phyloP scores from a whole-genome alignment of 2,113 vertebrate species.

The Sinosuthora webbiana region DNA sequence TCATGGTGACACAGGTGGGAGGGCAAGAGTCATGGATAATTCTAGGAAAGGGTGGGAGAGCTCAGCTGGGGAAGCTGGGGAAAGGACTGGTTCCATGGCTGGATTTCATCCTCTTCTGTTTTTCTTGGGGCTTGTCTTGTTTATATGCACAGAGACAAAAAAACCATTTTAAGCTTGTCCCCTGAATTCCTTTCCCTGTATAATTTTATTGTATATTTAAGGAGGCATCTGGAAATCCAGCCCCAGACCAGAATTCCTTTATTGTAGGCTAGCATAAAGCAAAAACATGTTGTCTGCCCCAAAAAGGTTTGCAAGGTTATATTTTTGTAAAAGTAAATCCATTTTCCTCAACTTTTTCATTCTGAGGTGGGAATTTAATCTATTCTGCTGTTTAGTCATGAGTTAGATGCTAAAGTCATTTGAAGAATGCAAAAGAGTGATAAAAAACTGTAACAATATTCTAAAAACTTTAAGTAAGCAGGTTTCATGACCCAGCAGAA shows the following conservation, averaged over 20 bases:
- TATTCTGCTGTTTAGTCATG: background rate
- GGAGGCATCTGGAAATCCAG: background rate
- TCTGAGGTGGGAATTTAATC: background rate
- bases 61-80: background rate
- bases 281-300: background rate
- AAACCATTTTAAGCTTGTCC: background rate
- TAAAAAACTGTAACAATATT: background rate
- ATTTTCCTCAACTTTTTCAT: background rate
- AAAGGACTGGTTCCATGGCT: background rate
- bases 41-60: background rate
- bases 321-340: background rate
- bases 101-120: background rate
- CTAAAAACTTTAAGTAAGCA: constrained; percentile 15
- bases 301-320: background rate
- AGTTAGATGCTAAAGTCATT: background rate
- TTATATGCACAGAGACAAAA: background rate
- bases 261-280: background rate
- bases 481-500: constrained; percentile 10
- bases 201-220: background rate
- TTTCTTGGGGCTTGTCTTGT: background rate
- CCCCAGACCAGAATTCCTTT: background rate
- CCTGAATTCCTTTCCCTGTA: background rate
- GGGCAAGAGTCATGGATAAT: background rate
- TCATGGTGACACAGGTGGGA: background rate
- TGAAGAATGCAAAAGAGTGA: background rate